Base-by-base conservation (phyloP, 2,113 vertebrate species). In the Salvelinus fontinalis region DNA sequence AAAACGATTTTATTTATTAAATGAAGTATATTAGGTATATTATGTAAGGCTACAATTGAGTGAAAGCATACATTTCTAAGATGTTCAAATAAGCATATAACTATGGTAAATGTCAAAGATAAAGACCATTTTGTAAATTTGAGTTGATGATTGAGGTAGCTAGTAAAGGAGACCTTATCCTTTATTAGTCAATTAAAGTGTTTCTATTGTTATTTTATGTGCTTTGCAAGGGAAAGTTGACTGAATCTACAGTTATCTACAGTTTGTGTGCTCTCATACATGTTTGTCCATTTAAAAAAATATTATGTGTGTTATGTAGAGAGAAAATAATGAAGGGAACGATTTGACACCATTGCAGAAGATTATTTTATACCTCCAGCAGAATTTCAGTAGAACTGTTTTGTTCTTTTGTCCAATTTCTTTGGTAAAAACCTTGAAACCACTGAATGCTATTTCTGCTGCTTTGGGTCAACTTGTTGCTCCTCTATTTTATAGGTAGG, bases 21-120 rank as follows among this genome's bases (percentile, higher is more conserved):
- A 7, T 34, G 0, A 88, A 90, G 22, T 77, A 70, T 90, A 80
- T 86, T 93, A 89, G 84, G 81, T 88, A 83, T 83, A 83, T 90
- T 83, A 83, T 90, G 78, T 86, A 44, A 80, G 91, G 89, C 72
- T 74, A 74, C 81, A 79, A 83, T 83, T 84, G 69, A 76, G 71
- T 76, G 74, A 82, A 70, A 67, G 27, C 83, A 81, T 73, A 73
- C 77, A 71, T 84, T 85, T 86, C 71, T 71, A 78, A 79, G 62
- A 60, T 71, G 67, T 84, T 75, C 4, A 75, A 77, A 78, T 74
- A 51, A 72, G 70, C 75, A 54, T 71, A 65, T 81, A 78, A 79
- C 48, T 87, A 65, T 78, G 67, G 57, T 72, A 75, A 70, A 48
- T 74, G 74, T 83, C 4, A 60, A 59, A 71, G 2, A 24, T 44